Conservation (phyloP, 2,113 vertebrate genomes). For the Morphnarchus princeps region DNA sequence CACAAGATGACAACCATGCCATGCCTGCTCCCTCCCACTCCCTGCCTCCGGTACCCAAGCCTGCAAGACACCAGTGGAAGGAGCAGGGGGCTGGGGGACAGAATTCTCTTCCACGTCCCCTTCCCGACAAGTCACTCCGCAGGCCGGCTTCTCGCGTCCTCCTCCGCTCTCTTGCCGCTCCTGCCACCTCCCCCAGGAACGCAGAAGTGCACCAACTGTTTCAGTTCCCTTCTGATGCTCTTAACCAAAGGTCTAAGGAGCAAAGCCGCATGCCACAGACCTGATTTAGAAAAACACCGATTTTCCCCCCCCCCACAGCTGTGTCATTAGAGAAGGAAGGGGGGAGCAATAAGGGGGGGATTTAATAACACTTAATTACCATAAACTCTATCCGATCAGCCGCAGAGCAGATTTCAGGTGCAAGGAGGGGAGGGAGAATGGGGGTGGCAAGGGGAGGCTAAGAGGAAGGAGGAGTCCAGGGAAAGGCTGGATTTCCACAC, state of each 20-base stretch:
- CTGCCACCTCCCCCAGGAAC: neutral
- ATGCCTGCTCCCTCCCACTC: neutral
- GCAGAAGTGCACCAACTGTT: neutral
- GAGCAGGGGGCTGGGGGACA: neutral
- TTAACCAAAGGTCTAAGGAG: neutral
- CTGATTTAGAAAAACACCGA: neutral
- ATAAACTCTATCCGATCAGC: slow-evolving; percentile 48
- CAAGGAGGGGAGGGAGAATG: neutral
- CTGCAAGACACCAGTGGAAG: neutral
- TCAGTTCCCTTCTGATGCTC: neutral
- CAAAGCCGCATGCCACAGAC: neutral
- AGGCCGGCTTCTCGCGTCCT: neutral
- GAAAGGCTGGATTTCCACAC: slow-evolving; percentile 58
- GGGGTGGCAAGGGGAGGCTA: neutral
- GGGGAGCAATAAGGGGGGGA: neutral
- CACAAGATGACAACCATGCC: neutral
- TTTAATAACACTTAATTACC: slow-evolving; percentile 53
- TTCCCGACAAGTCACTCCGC: neutral
- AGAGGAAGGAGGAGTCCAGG: slow-evolving; percentile 27
- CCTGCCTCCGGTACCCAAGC: neutral
- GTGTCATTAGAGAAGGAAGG: slow-evolving; percentile 17
- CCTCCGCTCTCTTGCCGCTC: neutral
- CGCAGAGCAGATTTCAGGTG: slow-evolving; percentile 39
- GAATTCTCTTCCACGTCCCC: neutral
- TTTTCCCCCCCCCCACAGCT: too few relatives aligned